Base-by-base conservation (phyloP, 2,888 invertebrate genomes). In the Drosophila subquinaria region DNA sequence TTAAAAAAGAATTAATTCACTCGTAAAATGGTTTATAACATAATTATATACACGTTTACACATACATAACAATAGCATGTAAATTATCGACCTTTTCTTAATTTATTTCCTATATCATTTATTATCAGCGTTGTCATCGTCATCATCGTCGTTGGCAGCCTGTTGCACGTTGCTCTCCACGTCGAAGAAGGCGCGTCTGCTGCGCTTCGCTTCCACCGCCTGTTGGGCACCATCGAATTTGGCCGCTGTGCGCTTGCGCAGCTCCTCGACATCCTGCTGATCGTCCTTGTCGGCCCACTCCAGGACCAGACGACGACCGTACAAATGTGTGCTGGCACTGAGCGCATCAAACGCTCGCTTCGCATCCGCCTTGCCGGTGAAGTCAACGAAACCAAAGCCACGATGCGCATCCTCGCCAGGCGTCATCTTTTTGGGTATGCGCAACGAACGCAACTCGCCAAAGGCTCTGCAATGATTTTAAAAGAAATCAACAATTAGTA, bases 301-400 rank as follows among this genome's bases (percentile, higher is more conserved):
- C 69, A 99, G 93, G 0, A 98, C 98, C 85, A 99, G 94, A 62
- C 99, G 94, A 78, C 99, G 95, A 0, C 99, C 99, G 93, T 98
- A 99, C 93, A 99, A 96, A 95, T 99, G 99, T 61, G 99, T 99
- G 88, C 98, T 98, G 92, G 97, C 97, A 82, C 97, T 96, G n/a
- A 99, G 92, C 0, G 97, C 96, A 75, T 98, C 96, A 93, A 98
- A 98, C 0, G 99, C 99, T 91, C 95, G 95, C 96, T 98, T 98
- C 1, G 99, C 99, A 93, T 98, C 98, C 76, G 96, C 95, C 91
- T 96, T 96, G 0, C 96, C 96, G 72, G 96, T 94, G 93, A 95
- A 99, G 92, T 99, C 99, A 4, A 99, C 96, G 92, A 99, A 99
- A 8, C 96, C 98, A 93, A 99, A 99, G 60, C 99, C 99, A 89